Conservation (phyloP, 35 echinoderm and acorn worm species). For the Amphiura filiformis region DNA sequence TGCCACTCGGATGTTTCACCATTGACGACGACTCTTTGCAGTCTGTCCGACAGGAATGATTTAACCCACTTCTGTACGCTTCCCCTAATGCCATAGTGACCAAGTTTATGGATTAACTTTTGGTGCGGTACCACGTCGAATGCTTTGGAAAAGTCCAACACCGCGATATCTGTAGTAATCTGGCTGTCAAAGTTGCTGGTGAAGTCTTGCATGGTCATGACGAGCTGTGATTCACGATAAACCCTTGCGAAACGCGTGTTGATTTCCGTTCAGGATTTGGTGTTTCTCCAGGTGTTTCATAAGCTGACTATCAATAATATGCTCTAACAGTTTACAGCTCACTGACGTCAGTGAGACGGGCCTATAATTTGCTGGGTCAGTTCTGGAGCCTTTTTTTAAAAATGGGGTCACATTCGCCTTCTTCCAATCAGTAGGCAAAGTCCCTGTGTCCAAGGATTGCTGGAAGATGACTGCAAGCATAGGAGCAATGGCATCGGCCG, state of each 20-base stretch:
- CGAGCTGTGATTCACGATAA: conserved; percentile 28
- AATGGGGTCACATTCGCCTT: conserved; percentile 27
- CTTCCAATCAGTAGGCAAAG: conserved; percentile 38
- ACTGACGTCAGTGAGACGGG: conserved; percentile 27
- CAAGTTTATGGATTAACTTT: conserved; percentile 39
- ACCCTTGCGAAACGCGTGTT: conserved; percentile 33
- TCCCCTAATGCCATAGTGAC: conserved; percentile 25
- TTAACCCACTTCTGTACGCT: conserved; percentile 36
- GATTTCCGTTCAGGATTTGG: conserved; percentile 14
- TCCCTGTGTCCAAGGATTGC: conserved; percentile 11
- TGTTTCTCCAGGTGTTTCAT: conserved; percentile 11
- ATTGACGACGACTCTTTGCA: conserved; percentile 32
- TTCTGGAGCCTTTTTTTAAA: conserved; percentile 41
- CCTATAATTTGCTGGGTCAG: conserved; percentile 42
- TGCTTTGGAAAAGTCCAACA: conserved; percentile 23
- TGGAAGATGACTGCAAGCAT: conserved; percentile 34
- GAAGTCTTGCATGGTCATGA: conserved; percentile 31
- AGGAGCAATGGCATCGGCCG: conserved; percentile 41
- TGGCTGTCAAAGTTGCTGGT: conserved; percentile 7
- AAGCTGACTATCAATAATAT: conserved; percentile 33
- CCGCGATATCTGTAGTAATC: conserved; percentile 22
- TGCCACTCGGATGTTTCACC: conserved; percentile 5
- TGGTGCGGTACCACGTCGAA: conserved; percentile 39
- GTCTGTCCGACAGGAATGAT: conserved; percentile 27
- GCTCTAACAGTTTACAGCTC: conserved; percentile 40